Conservation (phyloP, 2,113 vertebrate species). For the Gulo gulo region DNA sequence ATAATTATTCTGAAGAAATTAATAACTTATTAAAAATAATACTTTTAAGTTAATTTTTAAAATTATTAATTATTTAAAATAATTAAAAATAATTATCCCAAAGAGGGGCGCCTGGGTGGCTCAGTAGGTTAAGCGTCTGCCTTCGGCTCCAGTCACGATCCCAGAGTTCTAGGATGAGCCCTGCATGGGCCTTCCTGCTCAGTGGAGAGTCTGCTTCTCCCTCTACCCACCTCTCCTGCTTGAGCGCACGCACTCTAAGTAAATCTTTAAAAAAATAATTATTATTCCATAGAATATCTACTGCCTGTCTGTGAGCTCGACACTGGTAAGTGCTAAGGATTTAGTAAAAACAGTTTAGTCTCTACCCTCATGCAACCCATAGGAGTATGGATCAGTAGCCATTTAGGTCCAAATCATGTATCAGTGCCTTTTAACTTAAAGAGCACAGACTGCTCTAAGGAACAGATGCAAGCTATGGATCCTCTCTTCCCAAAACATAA, state of each 20-base stretch:
- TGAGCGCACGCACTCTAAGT: background rate
- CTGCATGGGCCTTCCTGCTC: too few species aligned
- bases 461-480: background rate
- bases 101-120: background rate
- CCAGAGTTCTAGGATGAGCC: too few species aligned
- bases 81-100: background rate
- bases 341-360: background rate
- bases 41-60: background rate
- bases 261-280: background rate
- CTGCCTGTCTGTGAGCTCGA: background rate
- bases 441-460: background rate
- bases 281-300: background rate
- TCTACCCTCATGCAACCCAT: background rate
- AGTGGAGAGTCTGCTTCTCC: too few species aligned
- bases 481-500: background rate
- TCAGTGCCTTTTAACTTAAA: background rate
- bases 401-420: background rate
- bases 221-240: too few species aligned
- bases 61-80: background rate
- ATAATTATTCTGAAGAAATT: conserved; percentile 13
- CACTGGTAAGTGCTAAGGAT: background rate
- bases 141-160: too few species aligned
- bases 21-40: background rate
- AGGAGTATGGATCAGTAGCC: background rate
- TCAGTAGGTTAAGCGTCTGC: too few species aligned